Conservation (phyloP, 2,888 invertebrate genomes). For the Acleris sparsana region DNA sequence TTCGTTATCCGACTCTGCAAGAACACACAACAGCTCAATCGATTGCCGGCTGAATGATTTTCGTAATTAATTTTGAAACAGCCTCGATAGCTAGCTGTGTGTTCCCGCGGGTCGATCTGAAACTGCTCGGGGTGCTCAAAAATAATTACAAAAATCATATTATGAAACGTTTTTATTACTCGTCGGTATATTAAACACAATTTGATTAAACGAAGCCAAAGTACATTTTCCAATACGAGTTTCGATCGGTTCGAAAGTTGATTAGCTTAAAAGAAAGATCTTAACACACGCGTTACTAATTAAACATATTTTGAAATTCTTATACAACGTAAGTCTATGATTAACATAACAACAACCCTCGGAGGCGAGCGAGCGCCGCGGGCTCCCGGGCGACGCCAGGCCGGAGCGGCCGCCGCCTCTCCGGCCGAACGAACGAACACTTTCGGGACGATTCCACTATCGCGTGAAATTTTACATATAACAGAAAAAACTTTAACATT, state of each 20-base stretch:
- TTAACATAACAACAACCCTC: conserved; percentile 77
- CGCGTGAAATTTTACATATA: conserved; percentile 41
- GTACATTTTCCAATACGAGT: conserved; percentile 70
- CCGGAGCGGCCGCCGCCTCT: neutral
- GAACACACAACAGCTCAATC: conserved; percentile 84
- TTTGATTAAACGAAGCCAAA: conserved; percentile 80
- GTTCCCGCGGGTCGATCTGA: conserved; percentile 70
- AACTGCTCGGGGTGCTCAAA: conserved; percentile 71
- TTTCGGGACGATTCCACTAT: conserved; percentile 23
- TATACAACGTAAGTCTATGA: conserved; percentile 74
- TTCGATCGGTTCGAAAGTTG: conserved; percentile 69
- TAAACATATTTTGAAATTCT: conserved; percentile 74
- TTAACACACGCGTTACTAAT: conserved; percentile 72
- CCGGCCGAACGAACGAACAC: conserved; percentile 3
- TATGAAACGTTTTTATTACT: conserved; percentile 82
- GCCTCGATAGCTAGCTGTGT: conserved; percentile 66
- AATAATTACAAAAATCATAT: conserved; percentile 83
- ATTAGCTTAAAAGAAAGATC: conserved; percentile 73
- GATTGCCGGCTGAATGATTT: conserved; percentile 63
- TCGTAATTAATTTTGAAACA: conserved; percentile 81
- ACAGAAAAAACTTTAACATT: conserved; percentile 65
- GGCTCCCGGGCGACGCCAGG: neutral
- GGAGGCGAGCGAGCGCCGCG: conserved; percentile 32
- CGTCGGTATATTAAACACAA: conserved; percentile 81
- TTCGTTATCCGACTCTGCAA: conserved; percentile 92